A percentile compares a stretch with the other conserved stretches of the same genome.
phyloP scores from a whole-genome alignment of 2,797 vertebrate species.

The Sebastes iracundus region DNA sequence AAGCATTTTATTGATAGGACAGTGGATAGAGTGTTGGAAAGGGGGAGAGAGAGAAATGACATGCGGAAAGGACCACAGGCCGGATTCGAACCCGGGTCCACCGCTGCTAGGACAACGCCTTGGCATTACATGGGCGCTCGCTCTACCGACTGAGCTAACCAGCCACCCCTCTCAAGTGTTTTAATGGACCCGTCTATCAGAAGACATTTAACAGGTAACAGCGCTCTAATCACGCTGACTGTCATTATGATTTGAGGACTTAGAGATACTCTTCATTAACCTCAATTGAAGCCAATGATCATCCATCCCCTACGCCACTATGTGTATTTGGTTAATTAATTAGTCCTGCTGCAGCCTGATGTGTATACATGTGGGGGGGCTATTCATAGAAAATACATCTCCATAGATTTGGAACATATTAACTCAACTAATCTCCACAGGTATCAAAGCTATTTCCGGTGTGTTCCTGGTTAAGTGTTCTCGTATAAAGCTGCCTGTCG shows the following conservation, averaged over 20 bases:
- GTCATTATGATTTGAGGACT: slow-evolving; percentile 12
- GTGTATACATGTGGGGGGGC: slow-evolving; percentile 39
- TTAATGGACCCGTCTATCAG: slow-evolving; percentile 7
- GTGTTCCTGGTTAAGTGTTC: neutral
- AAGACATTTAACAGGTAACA: neutral
- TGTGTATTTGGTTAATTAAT: slow-evolving; percentile 54
- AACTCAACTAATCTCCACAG: slow-evolving; percentile 61
- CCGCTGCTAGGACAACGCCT: too few relatives aligned
- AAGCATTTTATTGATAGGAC: too few relatives aligned
- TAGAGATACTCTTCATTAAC: slow-evolving; percentile 50
- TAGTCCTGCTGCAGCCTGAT: slow-evolving; percentile 41
- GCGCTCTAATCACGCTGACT: slow-evolving; percentile 4
- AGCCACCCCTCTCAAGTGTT: neutral
- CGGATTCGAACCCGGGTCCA: too few relatives aligned
- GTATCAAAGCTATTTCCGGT: slow-evolving; percentile 47
- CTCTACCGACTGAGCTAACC: too few relatives aligned
- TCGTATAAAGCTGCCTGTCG: neutral
- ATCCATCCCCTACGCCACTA: neutral
- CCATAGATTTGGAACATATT: slow-evolving; percentile 62
- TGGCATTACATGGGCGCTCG: too few relatives aligned
- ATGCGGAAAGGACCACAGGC: too few relatives aligned
- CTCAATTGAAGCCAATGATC: slow-evolving; percentile 48
- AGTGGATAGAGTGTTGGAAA: too few relatives aligned
- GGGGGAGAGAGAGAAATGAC: too few relatives aligned
- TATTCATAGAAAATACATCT: slow-evolving; percentile 66